Conservation (phyloP, 2,888 invertebrate species). For the Pristionchus mayeri region DNA sequence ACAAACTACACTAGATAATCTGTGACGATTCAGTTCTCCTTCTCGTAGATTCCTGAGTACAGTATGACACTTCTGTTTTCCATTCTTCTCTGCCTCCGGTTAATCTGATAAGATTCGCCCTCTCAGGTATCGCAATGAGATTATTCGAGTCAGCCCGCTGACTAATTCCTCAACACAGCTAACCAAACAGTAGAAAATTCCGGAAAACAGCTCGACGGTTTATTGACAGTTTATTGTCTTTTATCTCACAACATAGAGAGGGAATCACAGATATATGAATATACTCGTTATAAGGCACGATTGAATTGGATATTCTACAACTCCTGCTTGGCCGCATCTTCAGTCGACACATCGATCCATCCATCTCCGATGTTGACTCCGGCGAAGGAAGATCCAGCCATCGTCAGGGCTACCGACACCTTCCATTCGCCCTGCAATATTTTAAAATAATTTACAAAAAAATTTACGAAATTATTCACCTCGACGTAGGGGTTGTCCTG, state of each 20-base stretch:
- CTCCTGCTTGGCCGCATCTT: not conserved
- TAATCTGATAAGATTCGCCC: no score
- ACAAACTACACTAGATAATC: no score
- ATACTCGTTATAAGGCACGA: not conserved
- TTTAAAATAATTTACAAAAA: not conserved
- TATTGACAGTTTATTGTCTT: no score
- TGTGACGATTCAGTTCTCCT: no score
- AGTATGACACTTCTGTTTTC: no score
- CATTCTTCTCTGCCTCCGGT: no score
- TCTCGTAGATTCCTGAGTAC: no score
- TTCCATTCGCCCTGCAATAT: slow-evolving; percentile 32
- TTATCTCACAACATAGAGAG: no score
- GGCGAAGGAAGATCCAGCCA: not conserved
- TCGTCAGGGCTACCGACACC: not conserved
- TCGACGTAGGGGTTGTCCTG: slow-evolving; percentile 43
- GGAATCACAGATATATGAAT: not conserved
- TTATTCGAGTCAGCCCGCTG: not conserved
- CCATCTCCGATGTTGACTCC: slow-evolving; percentile 26
- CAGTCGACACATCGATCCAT: not conserved
- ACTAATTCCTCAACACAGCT: not conserved
- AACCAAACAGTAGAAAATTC: not conserved
- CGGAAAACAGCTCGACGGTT: not conserved
- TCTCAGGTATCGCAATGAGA: no score
- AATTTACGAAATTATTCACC: slow-evolving; percentile 6
- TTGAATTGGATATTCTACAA: not conserved